phyloP scores from a whole-genome alignment of 30 jellyfish, hydroid and myxozoan species.

The Chrysaora quinquecirrha region DNA sequence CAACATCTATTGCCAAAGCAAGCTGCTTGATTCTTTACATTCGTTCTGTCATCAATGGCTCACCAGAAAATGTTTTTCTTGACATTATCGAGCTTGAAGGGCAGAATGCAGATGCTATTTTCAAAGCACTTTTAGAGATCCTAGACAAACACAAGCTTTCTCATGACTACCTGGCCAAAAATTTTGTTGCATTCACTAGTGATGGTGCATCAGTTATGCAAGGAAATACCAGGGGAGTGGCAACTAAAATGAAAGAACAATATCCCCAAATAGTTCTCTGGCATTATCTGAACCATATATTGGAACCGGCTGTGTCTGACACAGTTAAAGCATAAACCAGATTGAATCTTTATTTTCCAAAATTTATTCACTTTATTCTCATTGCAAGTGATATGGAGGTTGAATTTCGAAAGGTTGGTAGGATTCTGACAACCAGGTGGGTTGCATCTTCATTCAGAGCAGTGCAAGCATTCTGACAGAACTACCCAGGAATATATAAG shows the following conservation, averaged over 20 bases:
- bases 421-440: slow-evolving; percentile 47
- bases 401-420: slow-evolving; percentile 22
- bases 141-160: slow-evolving; percentile 11
- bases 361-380: slow-evolving; percentile 34
- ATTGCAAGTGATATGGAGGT: slow-evolving; percentile 29
- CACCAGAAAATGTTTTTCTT: slow-evolving; percentile 27
- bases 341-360: slow-evolving; percentile 18
- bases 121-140: slow-evolving; percentile 8
- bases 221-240: slow-evolving; percentile 46
- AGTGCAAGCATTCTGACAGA: slow-evolving; percentile 34
- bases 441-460: slow-evolving; percentile 52
- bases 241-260: slow-evolving; percentile 41
- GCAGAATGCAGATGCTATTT: slow-evolving; percentile 10
- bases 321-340: slow-evolving; percentile 16
- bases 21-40: slow-evolving; percentile 17
- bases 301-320: slow-evolving; percentile 30
- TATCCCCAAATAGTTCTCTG: slow-evolving; percentile 32
- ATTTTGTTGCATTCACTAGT: slow-evolving; percentile 51
- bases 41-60: slow-evolving; percentile 13
- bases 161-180: slow-evolving; percentile 33
- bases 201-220: slow-evolving; percentile 63
- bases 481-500: slow-evolving; percentile 43
- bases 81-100: slow-evolving; percentile 16
- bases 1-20: slow-evolving; percentile 41
- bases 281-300: slow-evolving; percentile 40